Conservation (phyloP, 1,140 invertebrate species). For the Drosophila ironensis region DNA sequence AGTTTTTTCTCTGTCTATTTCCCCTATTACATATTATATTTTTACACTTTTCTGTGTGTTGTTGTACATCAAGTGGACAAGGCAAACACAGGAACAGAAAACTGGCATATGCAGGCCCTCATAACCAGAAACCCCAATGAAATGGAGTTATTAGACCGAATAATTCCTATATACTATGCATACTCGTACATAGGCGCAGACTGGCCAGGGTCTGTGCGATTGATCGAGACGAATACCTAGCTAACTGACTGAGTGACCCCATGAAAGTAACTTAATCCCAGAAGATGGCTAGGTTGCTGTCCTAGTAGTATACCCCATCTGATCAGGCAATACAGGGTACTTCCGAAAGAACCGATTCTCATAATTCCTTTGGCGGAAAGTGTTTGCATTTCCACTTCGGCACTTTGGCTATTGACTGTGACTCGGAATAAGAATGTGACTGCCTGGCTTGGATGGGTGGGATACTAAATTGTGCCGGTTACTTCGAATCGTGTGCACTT, state of each 20-base stretch:
- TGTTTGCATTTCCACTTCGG: background rate
- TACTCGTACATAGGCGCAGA: no score
- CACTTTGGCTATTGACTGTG: background rate
- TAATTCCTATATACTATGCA: no score
- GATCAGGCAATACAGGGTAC: background rate
- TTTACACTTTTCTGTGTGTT: background rate
- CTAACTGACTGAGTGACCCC: no score
- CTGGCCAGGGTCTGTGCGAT: no score
- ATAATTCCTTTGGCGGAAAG: conserved; percentile 2
- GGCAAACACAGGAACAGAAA: conserved; percentile 17
- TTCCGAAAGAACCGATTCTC: background rate
- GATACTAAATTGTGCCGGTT: background rate
- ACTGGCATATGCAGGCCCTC: conserved; percentile 28
- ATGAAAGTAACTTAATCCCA: no score
- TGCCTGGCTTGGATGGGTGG: background rate
- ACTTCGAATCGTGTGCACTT: conserved; percentile 24
- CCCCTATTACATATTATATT: conserved; percentile 25
- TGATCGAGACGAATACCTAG: no score
- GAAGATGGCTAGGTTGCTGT: no score
- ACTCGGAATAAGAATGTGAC: background rate
- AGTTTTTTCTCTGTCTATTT: conserved; percentile 5
- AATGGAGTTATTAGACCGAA: background rate
- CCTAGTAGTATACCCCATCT: no score
- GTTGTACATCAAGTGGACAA: conserved; percentile 33
- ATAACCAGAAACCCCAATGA: background rate